Percentiles rank a stretch among this genome's conserved stretches.
Conservation (phyloP, 2,113 vertebrate genomes). For the Centrocercus urophasianus region DNA sequence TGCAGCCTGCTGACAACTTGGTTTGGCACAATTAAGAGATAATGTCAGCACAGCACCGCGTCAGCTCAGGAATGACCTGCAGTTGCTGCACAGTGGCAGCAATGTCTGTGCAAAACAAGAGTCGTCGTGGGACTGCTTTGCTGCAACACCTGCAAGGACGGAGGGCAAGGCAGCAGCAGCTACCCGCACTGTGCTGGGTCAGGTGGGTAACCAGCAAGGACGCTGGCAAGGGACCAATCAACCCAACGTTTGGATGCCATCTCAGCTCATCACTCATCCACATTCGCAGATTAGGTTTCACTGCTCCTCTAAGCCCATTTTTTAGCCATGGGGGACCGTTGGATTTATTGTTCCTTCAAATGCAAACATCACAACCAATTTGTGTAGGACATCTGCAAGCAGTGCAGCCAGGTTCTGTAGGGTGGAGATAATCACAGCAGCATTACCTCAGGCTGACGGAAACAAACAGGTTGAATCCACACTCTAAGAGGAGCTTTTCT, state of each 20-base stretch:
- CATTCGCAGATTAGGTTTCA: not conserved
- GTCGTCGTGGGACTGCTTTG: accelerated
- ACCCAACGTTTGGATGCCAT: accelerated
- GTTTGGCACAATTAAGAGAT: not conserved
- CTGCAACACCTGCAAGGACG: too few relatives aligned
- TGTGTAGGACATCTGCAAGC: not conserved
- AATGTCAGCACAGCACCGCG: not conserved
- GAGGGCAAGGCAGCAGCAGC: too few relatives aligned
- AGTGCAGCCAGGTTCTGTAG: not conserved
- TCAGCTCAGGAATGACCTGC: not conserved
- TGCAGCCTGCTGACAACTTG: not conserved
- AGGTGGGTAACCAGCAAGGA: not conserved
- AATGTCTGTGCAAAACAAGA: not conserved
- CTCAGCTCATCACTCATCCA: not conserved
- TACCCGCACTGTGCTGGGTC: accelerated
- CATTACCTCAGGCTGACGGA: not conserved
- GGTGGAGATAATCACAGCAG: not conserved
- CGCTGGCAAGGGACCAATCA: not conserved
- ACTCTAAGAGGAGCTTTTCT: not conserved
- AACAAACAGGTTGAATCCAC: not conserved
- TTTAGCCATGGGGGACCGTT: accelerated
- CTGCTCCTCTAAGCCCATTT: not conserved
- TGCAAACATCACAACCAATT: not conserved
- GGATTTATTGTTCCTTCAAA: not conserved
- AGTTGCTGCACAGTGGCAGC: not conserved